phyloP scores from a whole-genome alignment of 2,113 vertebrate species.

The Acanthochromis polyacanthus region DNA sequence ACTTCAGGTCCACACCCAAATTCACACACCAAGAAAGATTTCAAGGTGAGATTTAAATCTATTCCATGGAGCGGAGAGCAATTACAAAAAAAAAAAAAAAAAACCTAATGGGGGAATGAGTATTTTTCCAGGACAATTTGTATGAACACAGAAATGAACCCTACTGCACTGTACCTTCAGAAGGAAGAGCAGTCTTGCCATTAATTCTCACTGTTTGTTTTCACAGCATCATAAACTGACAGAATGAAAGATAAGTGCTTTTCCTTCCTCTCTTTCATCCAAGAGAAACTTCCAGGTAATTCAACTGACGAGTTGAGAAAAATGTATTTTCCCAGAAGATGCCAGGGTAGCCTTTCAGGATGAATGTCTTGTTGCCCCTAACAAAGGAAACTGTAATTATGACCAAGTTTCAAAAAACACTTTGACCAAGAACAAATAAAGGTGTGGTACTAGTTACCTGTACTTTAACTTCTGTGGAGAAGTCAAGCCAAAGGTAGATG shows the following conservation, averaged over 20 bases:
- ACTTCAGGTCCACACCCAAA: conserved; percentile 43
- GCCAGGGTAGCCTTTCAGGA: no score
- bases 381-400: no score
- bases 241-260: conserved; percentile 1
- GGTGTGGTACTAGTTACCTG: no score
- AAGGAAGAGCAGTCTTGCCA: neutral
- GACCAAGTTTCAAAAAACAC: neutral
- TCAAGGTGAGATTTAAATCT: conserved; percentile 9
- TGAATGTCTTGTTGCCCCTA: no score
- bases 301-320: conserved; percentile 24
- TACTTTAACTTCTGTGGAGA: no score
- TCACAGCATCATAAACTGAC: conserved; percentile 25
- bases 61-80: neutral
- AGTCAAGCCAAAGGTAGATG: no score
- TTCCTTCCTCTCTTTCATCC: conserved; percentile 50
- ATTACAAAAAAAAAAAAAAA: neutral
- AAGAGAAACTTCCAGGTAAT: conserved; percentile 29
- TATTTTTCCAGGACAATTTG: neutral
- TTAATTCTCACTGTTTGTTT: conserved; percentile 54
- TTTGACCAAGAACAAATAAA: neutral
- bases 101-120: neutral
- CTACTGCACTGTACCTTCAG: neutral
- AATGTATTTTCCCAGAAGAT: neutral
- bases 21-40: conserved; percentile 39
- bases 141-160: neutral